phyloP scores from a whole-genome alignment of 2,113 vertebrate genomes.

The Anser brachyrhynchus region DNA sequence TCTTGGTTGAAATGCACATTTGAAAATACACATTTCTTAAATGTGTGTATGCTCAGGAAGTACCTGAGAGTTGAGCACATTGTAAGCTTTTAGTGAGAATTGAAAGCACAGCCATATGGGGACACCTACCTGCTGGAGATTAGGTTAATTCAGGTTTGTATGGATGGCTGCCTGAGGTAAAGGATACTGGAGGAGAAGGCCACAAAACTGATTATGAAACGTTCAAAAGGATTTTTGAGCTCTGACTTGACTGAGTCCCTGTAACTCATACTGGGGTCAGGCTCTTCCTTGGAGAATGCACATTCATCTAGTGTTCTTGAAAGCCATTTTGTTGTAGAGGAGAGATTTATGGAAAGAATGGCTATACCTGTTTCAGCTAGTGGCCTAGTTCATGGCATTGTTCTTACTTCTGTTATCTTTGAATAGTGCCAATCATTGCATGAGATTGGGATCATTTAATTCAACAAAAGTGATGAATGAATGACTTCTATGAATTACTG shows the following conservation, averaged over 20 bases:
- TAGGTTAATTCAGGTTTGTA: not conserved
- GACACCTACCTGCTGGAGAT: not conserved
- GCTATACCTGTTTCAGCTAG: not conserved
- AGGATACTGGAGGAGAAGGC: not conserved
- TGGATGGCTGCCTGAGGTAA: not conserved
- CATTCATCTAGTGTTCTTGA: not conserved
- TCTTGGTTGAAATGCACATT: not conserved
- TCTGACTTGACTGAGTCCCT: not conserved
- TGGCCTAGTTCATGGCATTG: not conserved
- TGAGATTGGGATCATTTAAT: not conserved
- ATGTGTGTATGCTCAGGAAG: rapidly evolving
- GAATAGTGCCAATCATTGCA: not conserved
- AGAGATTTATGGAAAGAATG: not conserved
- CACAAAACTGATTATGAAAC: not conserved
- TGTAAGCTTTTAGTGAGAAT: not conserved
- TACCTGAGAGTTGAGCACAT: not conserved
- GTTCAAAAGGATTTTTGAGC: not conserved
- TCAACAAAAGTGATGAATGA: not conserved
- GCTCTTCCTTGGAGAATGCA: not conserved
- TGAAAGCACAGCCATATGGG: rapidly evolving
- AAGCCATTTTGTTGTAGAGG: not conserved
- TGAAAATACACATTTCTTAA: not conserved
- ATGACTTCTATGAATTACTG: not conserved
- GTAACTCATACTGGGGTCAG: not conserved
- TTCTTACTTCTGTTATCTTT: not conserved